phyloP scores from a whole-genome alignment of 64 coral and sea anemone species.

The Cladopsammia gracilis region DNA sequence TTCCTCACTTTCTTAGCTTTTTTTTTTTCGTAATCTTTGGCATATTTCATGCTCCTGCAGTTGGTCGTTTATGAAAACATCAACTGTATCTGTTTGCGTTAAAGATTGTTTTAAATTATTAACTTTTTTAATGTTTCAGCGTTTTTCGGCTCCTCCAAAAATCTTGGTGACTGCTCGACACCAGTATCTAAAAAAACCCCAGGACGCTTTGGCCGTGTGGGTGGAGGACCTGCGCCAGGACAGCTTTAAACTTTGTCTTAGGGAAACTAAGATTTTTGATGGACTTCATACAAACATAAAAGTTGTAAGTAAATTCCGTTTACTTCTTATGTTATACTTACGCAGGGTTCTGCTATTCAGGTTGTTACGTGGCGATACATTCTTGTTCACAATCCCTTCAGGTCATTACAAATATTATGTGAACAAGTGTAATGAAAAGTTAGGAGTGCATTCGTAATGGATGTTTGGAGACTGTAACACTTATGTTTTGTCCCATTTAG shows the following conservation, averaged over 20 bases:
- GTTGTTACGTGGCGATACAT: too few species aligned
- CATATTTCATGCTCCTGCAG: too few species aligned
- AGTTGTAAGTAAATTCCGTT: conserved; percentile 53
- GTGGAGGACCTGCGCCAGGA: conserved; percentile 32
- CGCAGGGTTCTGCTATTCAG: neutral
- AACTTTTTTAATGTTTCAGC: neutral
- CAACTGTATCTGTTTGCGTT: too few species aligned
- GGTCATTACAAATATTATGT: too few species aligned
- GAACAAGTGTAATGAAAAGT: too few species aligned
- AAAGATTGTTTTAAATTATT: too few species aligned
- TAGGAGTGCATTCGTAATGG: too few species aligned
- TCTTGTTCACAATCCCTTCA: neutral
- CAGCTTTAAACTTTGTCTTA: conserved; percentile 69
- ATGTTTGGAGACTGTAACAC: too few species aligned
- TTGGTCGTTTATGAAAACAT: too few species aligned
- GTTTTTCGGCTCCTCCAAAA: conserved; percentile 42
- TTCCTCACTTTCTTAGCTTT: too few species aligned
- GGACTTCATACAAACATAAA: conserved; percentile 70
- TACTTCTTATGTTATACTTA: neutral
- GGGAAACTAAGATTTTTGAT: conserved; percentile 84
- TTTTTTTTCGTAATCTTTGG: too few species aligned
- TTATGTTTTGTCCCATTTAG: too few species aligned
- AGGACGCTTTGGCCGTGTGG: conserved; percentile 67
- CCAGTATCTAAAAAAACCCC: neutral
- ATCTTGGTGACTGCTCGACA: conserved; percentile 79